Base-by-base conservation (phyloP, 35 echinoderm and acorn worm genomes). In the Hemicentrotus pulcherrimus region DNA sequence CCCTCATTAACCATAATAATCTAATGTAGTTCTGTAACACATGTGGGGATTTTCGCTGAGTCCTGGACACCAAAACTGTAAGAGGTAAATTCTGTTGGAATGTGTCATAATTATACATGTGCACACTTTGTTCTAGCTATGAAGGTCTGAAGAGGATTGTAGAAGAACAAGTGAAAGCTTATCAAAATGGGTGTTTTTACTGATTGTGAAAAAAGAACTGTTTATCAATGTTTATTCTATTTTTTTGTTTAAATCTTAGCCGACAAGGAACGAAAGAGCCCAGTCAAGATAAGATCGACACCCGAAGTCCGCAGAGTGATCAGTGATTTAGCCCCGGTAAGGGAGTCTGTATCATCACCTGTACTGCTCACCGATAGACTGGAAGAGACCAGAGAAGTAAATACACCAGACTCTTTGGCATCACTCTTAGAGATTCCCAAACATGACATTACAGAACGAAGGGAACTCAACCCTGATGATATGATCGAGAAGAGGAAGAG, bases 401-500 rank as follows among this genome's bases (percentile, higher is more conserved):
- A 31, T 13, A 93, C 91, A 47, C 91, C 96, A 14, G 96, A 95
- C n/a, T 94, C 94, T 8, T 16, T 93, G 48, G 91, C 91, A 47
- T 91, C 95, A 0, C 94, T 86, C n/a, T 92, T 98, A 6, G 95
- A 91, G 47, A 86, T 96, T 32, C 97, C 96, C 4, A 70, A 48
- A 32, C 65, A 91, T 28, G 97, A 98, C 86, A 96, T 99, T 47
- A 98, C 98, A 22, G 98, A 99, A 90, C 94, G 95, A 47, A 47
- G 95, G 16, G 91, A 91, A 28, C 91, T 99, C 16, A 88, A 91
- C n/a, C 97, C 98, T 0, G 98, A 99, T 92, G 96, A 97, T 32
- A 94, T 99, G 96, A 96, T 99, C 45, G 96, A 97, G 92, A 99
- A 98, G 95, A 95, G 98, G 60, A 99, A 99, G 87, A 86, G 95